A percentile compares a stretch with the other conserved stretches of the same genome.
phyloP scores from a whole-genome alignment of 2,888 invertebrate species.

The Nymphalis c-album region DNA sequence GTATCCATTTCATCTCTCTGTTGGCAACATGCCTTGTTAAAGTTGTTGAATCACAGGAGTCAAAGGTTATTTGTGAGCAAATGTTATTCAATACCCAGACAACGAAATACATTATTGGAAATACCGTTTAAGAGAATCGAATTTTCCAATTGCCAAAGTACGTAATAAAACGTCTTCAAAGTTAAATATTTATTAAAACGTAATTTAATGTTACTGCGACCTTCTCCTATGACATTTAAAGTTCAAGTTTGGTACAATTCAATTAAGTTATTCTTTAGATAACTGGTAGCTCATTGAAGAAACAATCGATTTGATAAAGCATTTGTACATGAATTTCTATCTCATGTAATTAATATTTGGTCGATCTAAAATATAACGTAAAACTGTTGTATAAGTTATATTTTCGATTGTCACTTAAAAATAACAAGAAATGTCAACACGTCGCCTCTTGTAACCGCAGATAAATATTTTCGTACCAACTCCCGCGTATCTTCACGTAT shows the following conservation, averaged over 20 bases:
- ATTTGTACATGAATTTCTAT: not conserved
- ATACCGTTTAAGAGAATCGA: no score
- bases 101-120: no score
- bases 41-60: not conserved
- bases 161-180: no score
- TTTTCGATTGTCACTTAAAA: not conserved
- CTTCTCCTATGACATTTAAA: no score
- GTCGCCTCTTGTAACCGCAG: conserved; percentile 26
- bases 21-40: conserved; percentile 5
- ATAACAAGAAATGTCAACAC: conserved; percentile 27
- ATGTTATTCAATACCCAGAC: not conserved
- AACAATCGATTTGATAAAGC: no score
- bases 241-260: no score
- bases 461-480: conserved; percentile 33
- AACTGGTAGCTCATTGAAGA: no score
- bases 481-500: conserved; percentile 13
- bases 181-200: no score
- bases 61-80: not conserved
- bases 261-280: no score
- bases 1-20: not conserved
- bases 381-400: not conserved
- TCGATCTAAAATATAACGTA: not conserved
- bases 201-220: no score
- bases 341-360: not conserved
- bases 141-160: no score